Evolutionary conservation across 2,888 invertebrate genomes (phyloP).

Genomic region (Amiota mariae): DNA sequence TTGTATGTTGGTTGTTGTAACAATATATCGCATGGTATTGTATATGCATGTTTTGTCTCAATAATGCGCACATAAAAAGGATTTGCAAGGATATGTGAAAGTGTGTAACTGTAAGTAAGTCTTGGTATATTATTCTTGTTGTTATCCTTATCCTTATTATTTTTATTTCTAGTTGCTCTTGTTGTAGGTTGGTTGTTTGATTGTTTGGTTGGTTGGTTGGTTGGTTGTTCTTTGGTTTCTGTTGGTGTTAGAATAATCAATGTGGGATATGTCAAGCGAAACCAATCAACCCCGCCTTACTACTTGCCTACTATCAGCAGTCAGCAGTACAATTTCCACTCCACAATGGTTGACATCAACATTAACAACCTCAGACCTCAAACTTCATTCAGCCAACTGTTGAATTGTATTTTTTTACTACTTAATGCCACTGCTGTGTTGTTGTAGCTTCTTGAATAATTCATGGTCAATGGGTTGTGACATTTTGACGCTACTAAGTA

Average conservation of each 20-base stretch:
- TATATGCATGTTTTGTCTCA: slow-evolving; percentile 2
- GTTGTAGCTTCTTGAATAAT: slow-evolving; percentile 55
- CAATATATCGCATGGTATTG: too few relatives aligned
- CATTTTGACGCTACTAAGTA: slow-evolving; percentile 46
- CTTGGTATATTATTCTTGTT: too few relatives aligned
- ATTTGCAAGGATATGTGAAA: slow-evolving; percentile 57
- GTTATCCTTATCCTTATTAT: background rate
- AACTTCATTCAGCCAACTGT: slow-evolving; percentile 45
- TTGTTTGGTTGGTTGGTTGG: too few relatives aligned
- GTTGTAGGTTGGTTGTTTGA: slow-evolving; percentile 27
- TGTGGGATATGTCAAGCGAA: slow-evolving; percentile 11
- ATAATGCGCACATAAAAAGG: slow-evolving; percentile 71
- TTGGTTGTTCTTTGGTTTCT: too few relatives aligned
- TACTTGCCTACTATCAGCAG: too few relatives aligned
- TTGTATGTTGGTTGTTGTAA: too few relatives aligned
- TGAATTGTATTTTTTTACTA: too few relatives aligned
- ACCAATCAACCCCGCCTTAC: background rate
- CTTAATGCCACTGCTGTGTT: too few relatives aligned
- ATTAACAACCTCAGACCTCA: background rate
- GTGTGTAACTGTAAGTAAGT: background rate
- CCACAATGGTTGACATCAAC: background rate
- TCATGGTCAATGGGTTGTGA: slow-evolving; percentile 59
- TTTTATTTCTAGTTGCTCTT: slow-evolving; percentile 10
- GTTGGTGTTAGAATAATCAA: slow-evolving; percentile 3
- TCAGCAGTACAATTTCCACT: too few relatives aligned